Evolutionary conservation across 2,797 vertebrate species (phyloP).

Genomic region (Emys orbicularis): DNA sequence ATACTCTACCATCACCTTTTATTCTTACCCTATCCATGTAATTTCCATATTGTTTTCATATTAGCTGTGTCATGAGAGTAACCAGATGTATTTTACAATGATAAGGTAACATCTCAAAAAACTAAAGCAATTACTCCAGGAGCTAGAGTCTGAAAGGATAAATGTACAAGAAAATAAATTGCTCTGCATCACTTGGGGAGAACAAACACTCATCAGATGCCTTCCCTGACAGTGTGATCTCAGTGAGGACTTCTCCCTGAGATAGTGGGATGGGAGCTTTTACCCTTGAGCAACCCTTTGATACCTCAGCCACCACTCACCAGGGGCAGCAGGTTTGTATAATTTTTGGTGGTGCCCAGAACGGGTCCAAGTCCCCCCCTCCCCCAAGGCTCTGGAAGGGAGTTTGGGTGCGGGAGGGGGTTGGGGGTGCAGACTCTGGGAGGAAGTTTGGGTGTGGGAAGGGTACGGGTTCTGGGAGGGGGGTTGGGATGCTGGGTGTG

Average conservation of each 20-base stretch:
- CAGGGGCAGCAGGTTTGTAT: too few relatives aligned
- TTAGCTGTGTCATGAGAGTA: neutral
- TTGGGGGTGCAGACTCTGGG: too few relatives aligned
- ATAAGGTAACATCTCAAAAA: neutral
- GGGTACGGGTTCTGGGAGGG: too few relatives aligned
- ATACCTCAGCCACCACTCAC: neutral
- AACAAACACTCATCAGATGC: neutral
- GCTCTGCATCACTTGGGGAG: conserved; percentile 61
- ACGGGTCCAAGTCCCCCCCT: too few relatives aligned
- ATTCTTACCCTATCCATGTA: neutral
- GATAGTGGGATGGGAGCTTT: neutral
- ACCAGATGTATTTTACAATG: neutral
- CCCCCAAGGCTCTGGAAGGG: too few relatives aligned
- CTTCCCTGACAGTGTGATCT: neutral
- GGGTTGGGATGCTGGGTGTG: too few relatives aligned
- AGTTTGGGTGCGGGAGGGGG: too few relatives aligned
- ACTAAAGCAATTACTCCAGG: conserved; percentile 66
- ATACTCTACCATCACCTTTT: neutral
- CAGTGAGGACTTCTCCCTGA: neutral
- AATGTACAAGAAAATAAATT: conserved; percentile 15
- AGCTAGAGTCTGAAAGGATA: conserved; percentile 57
- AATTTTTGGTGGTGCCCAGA: too few relatives aligned
- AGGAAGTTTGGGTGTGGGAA: too few relatives aligned
- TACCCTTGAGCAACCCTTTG: neutral
- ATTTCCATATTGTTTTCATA: neutral